Conservation (phyloP, 1,140 invertebrate species). For the Ips nitidus region DNA sequence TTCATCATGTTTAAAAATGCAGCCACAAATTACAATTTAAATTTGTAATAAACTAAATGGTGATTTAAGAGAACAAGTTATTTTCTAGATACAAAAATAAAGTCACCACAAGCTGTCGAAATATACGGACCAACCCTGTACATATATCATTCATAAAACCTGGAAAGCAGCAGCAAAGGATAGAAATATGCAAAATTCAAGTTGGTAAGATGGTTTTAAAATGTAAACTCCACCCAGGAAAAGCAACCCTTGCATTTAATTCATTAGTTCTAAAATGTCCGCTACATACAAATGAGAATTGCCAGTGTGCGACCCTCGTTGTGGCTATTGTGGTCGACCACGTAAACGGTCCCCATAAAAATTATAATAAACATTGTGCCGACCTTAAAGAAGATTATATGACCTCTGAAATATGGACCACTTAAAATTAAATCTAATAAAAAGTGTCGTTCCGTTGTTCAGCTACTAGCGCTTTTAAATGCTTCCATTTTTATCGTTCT, state of each 20-base stretch:
- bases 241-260: constrained; percentile 18
- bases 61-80: too few species aligned
- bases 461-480: constrained; percentile 12
- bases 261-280: constrained; percentile 16
- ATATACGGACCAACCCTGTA: too few species aligned
- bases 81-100: too few species aligned
- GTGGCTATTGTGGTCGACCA: constrained; percentile 19
- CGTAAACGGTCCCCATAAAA: constrained; percentile 14
- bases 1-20: too few species aligned
- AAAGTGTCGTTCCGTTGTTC: constrained; percentile 18
- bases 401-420: constrained; percentile 18
- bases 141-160: too few species aligned
- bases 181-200: background rate
- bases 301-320: constrained; percentile 15
- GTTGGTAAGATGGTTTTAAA: constrained; percentile 1
- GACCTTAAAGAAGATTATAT: constrained; percentile 19
- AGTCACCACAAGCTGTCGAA: too few species aligned
- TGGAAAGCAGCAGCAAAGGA: background rate
- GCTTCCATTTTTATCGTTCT: constrained; percentile 14
- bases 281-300: constrained; percentile 22
- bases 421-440: constrained; percentile 23
- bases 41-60: too few species aligned
- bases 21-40: too few species aligned
- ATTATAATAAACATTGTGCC: constrained; percentile 20
- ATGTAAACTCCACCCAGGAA: background rate